Conservation (phyloP, 2,113 vertebrate species). For the Pogona vitticeps region DNA sequence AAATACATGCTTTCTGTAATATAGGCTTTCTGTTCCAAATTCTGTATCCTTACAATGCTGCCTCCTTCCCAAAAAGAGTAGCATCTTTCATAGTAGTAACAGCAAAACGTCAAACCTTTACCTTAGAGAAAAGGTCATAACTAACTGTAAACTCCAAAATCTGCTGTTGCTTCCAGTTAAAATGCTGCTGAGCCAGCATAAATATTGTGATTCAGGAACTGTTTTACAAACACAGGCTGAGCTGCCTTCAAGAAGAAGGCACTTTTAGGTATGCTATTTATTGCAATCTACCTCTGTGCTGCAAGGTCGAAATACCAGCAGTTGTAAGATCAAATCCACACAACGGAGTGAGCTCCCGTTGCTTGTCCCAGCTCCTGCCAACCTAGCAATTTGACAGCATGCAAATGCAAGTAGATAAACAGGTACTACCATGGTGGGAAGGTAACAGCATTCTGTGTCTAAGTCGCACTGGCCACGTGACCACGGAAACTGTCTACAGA, state of each 20-base stretch:
- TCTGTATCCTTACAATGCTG: background rate
- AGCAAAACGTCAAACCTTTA: background rate
- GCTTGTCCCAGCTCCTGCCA: too few species aligned
- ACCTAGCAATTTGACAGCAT: too few species aligned
- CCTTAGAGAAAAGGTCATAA: background rate
- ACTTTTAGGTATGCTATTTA: slow-evolving; percentile 8
- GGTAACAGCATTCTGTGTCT: too few species aligned
- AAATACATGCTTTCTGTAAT: background rate
- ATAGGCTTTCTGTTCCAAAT: background rate
- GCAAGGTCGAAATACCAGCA: too few species aligned
- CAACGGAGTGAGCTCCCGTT: too few species aligned
- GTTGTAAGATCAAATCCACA: too few species aligned
- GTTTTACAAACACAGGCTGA: slow-evolving; percentile 25
- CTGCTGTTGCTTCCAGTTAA: background rate
- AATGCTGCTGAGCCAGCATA: background rate
- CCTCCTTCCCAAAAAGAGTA: background rate
- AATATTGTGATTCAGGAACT: background rate
- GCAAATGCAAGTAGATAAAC: too few species aligned
- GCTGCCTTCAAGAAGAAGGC: background rate
- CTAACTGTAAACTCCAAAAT: slow-evolving; percentile 5
- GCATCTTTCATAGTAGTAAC: background rate
- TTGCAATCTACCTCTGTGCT: slow-evolving; percentile 12
- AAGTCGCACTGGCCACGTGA: too few species aligned
- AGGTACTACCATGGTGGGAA: too few species aligned
- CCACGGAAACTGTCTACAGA: too few species aligned